Evolutionary conservation across 2,797 vertebrate species (phyloP), one percentile per base, ranked within the genome.

Genomic region (Pseudocheirus occidentalis): DNA sequence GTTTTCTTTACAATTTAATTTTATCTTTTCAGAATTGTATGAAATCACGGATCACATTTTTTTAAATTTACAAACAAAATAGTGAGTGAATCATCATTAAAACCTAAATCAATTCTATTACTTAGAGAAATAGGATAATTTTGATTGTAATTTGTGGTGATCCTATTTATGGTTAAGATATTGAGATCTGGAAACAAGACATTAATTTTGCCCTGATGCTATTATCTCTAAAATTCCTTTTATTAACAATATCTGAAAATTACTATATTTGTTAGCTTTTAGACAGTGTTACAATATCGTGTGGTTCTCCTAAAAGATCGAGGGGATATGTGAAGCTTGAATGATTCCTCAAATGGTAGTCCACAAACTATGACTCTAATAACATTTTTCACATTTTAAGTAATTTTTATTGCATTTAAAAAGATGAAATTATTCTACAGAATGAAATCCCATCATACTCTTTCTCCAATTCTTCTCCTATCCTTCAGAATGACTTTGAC

Each of bases 81-180:
- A 96, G 92, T 97, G 96, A 97, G 96, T 97, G 97, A 97, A 96
- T 92, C 96, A 97, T 97, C 95, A 97, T 95, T 92, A 95, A 95
- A 96, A 94, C 96, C 96, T 96, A 97, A 98, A 97, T 97, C 93
- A 90, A 95, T 95, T 95, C 93, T 91, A 55, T 59, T 97, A 96
- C 92, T 97, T 97, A 96, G 92, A 96, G 94, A 91, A 96, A 81
- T 27, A 46, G 7, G 40, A 46, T 7, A 6, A 81, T 81, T 81
- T 9, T 46, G 40, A 81, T 1, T 66, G 5, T 66, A n/a, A 4
- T n/a, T 16, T 66, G 13, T n/a, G 5, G 16, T n/a, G 62, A 81
- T 46, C 21, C 73, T 21, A 46, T 46, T 81, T 24, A 81, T 27
- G n/a, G 73, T 81, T 81, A 81, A 27, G 9, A 81, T 46, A 81